Evolutionary conservation across 2,888 invertebrate species (phyloP).

Genomic region (Charanyca ferruginea): DNA sequence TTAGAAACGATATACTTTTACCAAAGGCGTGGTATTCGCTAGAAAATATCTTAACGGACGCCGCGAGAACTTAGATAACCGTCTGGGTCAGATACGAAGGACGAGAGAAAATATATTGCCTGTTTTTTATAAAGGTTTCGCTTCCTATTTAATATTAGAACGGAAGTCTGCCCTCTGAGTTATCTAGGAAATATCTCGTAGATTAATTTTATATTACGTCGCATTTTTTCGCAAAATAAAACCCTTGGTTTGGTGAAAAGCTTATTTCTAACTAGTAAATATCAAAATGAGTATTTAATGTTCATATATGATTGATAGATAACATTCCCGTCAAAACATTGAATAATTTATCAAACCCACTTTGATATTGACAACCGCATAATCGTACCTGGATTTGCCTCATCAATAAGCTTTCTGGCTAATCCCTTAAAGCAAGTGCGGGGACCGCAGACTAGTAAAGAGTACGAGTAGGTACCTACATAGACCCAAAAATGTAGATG

Average conservation of each 20-base stretch:
- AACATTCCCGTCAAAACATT: constrained; percentile 23
- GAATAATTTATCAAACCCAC: constrained; percentile 38
- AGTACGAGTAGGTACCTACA: constrained; percentile 23
- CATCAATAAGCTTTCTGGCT: constrained; percentile 52
- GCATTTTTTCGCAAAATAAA: not conserved
- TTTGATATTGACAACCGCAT: constrained; percentile 47
- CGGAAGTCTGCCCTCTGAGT: constrained; percentile 6
- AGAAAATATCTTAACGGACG: constrained; percentile 75
- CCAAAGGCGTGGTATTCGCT: constrained; percentile 72
- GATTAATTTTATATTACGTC: constrained; percentile 11
- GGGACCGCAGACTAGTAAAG: constrained; percentile 27
- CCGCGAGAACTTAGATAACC: constrained; percentile 69
- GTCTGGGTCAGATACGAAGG: constrained; percentile 69
- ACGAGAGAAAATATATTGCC: constrained; percentile 61
- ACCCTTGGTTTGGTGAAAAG: not conserved
- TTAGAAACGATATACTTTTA: constrained; percentile 82
- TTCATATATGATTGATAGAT: constrained; percentile 40
- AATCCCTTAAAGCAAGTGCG: constrained; percentile 47
- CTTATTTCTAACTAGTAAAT: constrained; percentile 1
- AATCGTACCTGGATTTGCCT: constrained; percentile 48
- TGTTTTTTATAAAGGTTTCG: constrained; percentile 47
- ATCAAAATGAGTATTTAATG: constrained; percentile 20
- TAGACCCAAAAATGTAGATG: constrained; percentile 63
- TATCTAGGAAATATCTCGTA: constrained; percentile 29
- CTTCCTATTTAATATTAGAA: constrained; percentile 44